Evolutionary conservation across 2,113 vertebrate species (phyloP).

Genomic region (Campylomormyrus tamandua): DNA sequence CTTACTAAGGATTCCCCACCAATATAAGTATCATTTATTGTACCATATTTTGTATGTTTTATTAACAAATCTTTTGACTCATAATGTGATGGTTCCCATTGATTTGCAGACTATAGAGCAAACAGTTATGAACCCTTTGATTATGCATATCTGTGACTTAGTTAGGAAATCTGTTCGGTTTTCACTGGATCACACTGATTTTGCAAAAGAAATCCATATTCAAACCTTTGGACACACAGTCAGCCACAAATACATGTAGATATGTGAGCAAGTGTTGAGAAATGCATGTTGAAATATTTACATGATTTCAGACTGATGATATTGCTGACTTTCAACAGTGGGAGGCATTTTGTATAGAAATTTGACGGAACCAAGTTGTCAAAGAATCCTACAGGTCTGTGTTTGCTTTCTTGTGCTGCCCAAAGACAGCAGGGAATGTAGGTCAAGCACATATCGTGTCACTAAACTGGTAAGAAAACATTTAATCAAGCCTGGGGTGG

Average conservation of each 20-base stretch:
- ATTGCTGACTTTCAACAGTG: background rate
- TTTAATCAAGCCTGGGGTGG: background rate
- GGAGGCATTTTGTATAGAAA: background rate
- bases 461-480: background rate
- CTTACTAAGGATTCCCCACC: background rate
- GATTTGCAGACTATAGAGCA: background rate
- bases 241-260: background rate
- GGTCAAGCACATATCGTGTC: background rate
- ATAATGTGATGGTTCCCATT: background rate
- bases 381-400: background rate
- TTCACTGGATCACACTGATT: background rate
- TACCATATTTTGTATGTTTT: background rate
- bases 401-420: background rate
- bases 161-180: background rate
- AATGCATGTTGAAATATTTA: background rate
- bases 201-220: background rate
- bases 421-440: background rate
- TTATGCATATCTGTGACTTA: background rate
- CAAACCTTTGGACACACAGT: background rate
- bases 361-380: background rate
- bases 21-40: background rate
- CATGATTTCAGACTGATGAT: background rate
- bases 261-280: background rate
- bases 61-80: background rate
- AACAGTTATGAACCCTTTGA: background rate